Evolutionary conservation across 2,888 invertebrate genomes (phyloP).

Genomic region (Drosophila paracracens): DNA sequence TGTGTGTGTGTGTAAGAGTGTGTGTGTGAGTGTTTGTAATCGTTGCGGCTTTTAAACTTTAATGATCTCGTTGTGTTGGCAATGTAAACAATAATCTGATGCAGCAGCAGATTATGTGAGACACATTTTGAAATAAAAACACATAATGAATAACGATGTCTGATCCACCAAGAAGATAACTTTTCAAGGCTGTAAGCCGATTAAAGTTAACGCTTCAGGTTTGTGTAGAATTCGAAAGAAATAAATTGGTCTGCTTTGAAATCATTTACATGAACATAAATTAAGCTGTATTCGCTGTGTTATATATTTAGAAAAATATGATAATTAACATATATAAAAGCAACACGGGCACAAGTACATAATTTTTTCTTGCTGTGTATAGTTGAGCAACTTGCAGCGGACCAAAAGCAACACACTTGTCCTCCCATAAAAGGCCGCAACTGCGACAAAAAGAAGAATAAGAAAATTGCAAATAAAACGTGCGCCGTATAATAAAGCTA

Average conservation of each 20-base stretch:
- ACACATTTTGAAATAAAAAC: slow-evolving; percentile 25
- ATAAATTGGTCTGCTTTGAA: neutral
- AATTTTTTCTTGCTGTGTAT: slow-evolving; percentile 54
- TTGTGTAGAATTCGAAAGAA: slow-evolving; percentile 27
- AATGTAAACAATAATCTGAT: slow-evolving; percentile 56
- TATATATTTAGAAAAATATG: neutral
- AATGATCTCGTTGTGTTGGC: slow-evolving; percentile 56
- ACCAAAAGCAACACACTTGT: slow-evolving; percentile 61
- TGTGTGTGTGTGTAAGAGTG: slow-evolving; percentile 22
- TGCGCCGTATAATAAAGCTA: slow-evolving; percentile 59
- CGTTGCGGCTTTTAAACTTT: slow-evolving; percentile 48
- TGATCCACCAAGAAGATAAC: slow-evolving; percentile 35
- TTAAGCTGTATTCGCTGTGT: neutral
- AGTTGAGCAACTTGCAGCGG: slow-evolving; percentile 53
- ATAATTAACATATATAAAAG: neutral
- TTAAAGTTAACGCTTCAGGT: slow-evolving; percentile 20
- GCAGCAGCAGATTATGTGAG: slow-evolving; percentile 36
- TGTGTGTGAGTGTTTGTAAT: slow-evolving; percentile 5
- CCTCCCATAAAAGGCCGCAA: slow-evolving; percentile 70
- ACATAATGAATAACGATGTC: neutral
- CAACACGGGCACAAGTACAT: neutral
- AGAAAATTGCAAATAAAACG: slow-evolving; percentile 48
- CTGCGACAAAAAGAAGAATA: slow-evolving; percentile 34
- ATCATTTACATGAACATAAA: slow-evolving; percentile 1
- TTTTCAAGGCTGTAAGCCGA: slow-evolving; percentile 54